Evolutionary conservation across 2,797 vertebrate genomes (phyloP).

Genomic region (Menidia menidia): DNA sequence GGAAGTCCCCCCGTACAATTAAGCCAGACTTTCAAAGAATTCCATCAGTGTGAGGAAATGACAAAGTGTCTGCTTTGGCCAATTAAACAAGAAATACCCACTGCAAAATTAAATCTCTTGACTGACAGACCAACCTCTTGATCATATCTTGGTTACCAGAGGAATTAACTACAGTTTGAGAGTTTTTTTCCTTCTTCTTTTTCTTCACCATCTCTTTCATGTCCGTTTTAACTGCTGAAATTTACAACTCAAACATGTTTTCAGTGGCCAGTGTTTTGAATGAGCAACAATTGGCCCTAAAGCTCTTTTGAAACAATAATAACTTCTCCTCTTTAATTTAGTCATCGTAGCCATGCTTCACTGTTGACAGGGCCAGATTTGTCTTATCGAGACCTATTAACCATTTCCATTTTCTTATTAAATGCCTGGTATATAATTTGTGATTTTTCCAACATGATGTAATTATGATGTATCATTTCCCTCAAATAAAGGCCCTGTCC

Average conservation of each 20-base stretch:
- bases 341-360: slow-evolving; percentile 54
- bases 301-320: slow-evolving; percentile 74
- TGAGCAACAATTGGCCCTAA: slow-evolving; percentile 57
- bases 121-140: slow-evolving; percentile 56
- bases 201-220: not conserved
- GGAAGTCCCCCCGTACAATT: slow-evolving; percentile 84
- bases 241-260: slow-evolving; percentile 17
- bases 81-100: slow-evolving; percentile 58
- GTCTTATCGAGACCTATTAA: slow-evolving; percentile 81
- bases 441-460: slow-evolving; percentile 76
- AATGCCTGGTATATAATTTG: slow-evolving; percentile 78
- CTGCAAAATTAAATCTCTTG: slow-evolving; percentile 65
- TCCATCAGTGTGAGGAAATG: slow-evolving; percentile 68
- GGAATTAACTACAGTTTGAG: slow-evolving; percentile 64
- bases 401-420: slow-evolving; percentile 82
- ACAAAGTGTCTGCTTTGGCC: slow-evolving; percentile 72
- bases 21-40: slow-evolving; percentile 78
- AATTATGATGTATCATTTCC: slow-evolving; percentile 83
- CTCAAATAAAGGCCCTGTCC: slow-evolving; percentile 81
- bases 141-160: slow-evolving; percentile 69
- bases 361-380: slow-evolving; percentile 72
- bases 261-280: slow-evolving; percentile 27
- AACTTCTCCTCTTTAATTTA: slow-evolving; percentile 75
- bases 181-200: not conserved
- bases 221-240: slow-evolving; percentile 29